A percentile compares a stretch with the other conserved stretches of the same genome.
These are phyloP conservation scores for Drosophila prosaltans DNA, from an alignment of 1,140 invertebrate genomes.

Conservation along the genomic window DNA sequence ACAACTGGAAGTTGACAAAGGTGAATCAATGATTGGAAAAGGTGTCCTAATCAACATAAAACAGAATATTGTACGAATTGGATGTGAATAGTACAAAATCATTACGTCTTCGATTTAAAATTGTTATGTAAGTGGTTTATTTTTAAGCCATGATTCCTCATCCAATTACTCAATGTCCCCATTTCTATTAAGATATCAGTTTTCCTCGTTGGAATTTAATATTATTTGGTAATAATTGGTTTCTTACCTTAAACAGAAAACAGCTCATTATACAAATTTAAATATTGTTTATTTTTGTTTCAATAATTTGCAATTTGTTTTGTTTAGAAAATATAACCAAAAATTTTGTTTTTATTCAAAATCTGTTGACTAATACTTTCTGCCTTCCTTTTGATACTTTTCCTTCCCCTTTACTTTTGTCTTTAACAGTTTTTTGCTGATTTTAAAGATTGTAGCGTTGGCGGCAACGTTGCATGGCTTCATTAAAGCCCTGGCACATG, in stretches of 20 bases:
- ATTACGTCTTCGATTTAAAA: no score
- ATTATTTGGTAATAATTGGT: no score
- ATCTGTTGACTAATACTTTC: background rate
- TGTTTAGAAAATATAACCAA: background rate
- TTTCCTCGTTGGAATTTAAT: no score
- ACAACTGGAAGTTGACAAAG: background rate
- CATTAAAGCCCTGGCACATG: slow-evolving; percentile 95
- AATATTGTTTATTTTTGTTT: no score
- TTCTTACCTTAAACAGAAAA: no score
- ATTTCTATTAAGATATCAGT: no score
- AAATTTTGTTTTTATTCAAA: background rate
- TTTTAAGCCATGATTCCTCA: no score
- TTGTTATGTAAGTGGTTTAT: no score
- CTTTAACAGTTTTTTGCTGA: background rate
- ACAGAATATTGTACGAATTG: background rate
- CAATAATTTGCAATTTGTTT: no score
- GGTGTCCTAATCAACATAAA: background rate
- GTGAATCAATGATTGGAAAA: slow-evolving; percentile 13
- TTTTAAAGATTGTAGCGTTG: slow-evolving; percentile 58
- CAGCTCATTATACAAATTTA: no score
- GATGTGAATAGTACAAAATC: no score
- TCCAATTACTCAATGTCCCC: no score
- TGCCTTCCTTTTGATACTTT: background rate
- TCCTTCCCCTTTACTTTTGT: background rate
- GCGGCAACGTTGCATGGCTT: slow-evolving; percentile 95